Conservation (phyloP, 2,888 invertebrate species). For the Ypsolopha scabrella region DNA sequence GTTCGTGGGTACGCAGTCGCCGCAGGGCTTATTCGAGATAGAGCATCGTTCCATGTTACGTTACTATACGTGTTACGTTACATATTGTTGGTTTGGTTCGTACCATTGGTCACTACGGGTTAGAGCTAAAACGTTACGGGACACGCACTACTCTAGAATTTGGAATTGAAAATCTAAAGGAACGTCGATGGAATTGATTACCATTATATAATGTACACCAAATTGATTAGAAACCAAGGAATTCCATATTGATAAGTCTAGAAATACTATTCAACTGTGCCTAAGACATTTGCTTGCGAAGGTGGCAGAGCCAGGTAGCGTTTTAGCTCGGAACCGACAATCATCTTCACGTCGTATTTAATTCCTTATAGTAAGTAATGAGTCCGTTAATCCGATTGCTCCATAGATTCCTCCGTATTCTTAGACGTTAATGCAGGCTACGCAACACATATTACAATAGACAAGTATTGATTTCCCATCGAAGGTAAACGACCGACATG, state of each 20-base stretch:
- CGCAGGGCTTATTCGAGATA: slow-evolving; percentile 64
- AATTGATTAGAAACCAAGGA: background rate
- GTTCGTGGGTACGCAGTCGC: slow-evolving; percentile 51
- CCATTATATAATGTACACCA: slow-evolving; percentile 10
- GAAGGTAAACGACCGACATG: slow-evolving; percentile 61
- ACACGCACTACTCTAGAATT: slow-evolving; percentile 15
- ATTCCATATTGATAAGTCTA: background rate
- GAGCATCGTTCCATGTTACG: slow-evolving; percentile 59
- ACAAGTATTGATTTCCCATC: slow-evolving; percentile 63
- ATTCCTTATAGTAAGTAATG: slow-evolving; percentile 63
- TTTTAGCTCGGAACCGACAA: slow-evolving; percentile 46
- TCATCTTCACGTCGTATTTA: slow-evolving; percentile 27
- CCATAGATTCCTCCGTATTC: slow-evolving; percentile 60
- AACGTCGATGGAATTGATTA: slow-evolving; percentile 40
- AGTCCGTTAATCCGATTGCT: slow-evolving; percentile 65
- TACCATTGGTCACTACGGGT: slow-evolving; percentile 37
- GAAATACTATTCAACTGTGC: background rate
- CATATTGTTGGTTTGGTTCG: slow-evolving; percentile 56
- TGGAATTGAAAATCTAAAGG: slow-evolving; percentile 2
- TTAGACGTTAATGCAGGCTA: slow-evolving; percentile 61
- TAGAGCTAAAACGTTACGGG: slow-evolving; percentile 31
- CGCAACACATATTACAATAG: slow-evolving; percentile 67
- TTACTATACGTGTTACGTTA: slow-evolving; percentile 57
- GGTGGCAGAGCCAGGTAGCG: background rate
- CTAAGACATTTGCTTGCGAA: background rate